A percentile compares a stretch with the other conserved stretches of the same genome.
Conservation (phyloP, 2,113 vertebrate species). For the Actenoides lindsayi region DNA sequence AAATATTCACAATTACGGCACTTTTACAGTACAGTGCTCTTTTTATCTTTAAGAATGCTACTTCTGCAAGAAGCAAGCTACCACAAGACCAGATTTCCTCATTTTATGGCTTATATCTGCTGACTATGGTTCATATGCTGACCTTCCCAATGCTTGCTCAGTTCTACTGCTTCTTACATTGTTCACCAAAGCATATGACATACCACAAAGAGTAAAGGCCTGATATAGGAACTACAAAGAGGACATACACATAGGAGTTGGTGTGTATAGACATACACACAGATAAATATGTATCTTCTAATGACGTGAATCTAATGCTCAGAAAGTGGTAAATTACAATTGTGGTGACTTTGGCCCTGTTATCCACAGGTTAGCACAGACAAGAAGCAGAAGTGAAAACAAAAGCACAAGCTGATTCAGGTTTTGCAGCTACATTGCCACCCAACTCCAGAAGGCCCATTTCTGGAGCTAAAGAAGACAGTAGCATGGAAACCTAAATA, state of each 20-base stretch:
- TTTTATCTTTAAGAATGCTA: neutral
- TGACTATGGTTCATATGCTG: neutral
- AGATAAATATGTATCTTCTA: neutral
- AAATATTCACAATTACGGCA: neutral
- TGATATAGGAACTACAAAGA: neutral
- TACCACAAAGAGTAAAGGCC: neutral
- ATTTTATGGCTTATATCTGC: conserved; percentile 25
- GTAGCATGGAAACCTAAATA: neutral
- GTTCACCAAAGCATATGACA: neutral
- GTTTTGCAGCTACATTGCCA: neutral
- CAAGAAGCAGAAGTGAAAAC: neutral
- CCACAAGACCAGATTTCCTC: conserved; percentile 46
- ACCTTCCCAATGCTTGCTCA: neutral
- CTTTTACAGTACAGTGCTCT: neutral
- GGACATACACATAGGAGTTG: neutral
- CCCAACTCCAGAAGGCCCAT: neutral
- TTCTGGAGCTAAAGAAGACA: neutral
- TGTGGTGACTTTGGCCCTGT: neutral
- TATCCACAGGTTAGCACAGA: neutral
- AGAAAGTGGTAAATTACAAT: neutral
- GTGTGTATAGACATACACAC: rapidly evolving
- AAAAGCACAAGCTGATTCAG: neutral
- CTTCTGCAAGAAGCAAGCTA: neutral
- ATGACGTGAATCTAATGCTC: neutral
- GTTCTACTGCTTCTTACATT: neutral